A percentile compares a stretch with the other conserved stretches of the same genome.
These are phyloP conservation scores for Prionace glauca DNA, from an alignment of 2,797 vertebrate species.

Conservation along the genomic window DNA sequence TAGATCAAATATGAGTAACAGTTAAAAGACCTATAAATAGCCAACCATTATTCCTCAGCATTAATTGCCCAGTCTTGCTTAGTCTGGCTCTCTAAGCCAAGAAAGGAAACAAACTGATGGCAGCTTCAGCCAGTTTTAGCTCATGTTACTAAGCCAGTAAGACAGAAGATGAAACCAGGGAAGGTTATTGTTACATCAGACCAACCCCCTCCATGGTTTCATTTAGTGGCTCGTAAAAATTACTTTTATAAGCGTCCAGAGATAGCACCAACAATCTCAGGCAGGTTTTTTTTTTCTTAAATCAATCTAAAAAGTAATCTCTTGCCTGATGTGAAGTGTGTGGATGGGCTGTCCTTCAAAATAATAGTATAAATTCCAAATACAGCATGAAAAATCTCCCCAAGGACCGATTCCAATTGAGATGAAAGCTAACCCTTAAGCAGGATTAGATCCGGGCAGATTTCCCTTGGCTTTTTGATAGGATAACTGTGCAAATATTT, in stretches of 20 bases:
- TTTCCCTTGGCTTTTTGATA: not conserved
- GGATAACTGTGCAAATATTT: not conserved
- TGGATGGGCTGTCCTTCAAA: not conserved
- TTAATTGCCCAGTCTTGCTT: not conserved
- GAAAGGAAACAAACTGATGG: not conserved
- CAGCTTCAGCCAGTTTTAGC: not conserved
- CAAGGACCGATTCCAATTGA: not conserved
- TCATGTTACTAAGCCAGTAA: not conserved
- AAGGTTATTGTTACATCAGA: not conserved
- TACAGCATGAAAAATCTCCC: not conserved
- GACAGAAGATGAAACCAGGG: not conserved
- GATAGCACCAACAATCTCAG: not conserved
- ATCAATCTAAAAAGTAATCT: not conserved
- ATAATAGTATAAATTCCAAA: not conserved
- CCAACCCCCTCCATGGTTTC: not conserved
- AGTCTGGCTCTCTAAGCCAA: not conserved
- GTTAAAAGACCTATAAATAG: not conserved
- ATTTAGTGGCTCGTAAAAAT: not conserved
- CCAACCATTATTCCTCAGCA: not conserved
- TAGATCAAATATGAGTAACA: constrained; percentile 9
- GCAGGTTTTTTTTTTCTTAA: not conserved
- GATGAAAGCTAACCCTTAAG: not conserved
- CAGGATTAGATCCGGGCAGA: not conserved
- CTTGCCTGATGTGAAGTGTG: not conserved
- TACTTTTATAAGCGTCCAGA: not conserved